phyloP scores from a whole-genome alignment of 2,797 vertebrate species.

The Falco berigora region DNA sequence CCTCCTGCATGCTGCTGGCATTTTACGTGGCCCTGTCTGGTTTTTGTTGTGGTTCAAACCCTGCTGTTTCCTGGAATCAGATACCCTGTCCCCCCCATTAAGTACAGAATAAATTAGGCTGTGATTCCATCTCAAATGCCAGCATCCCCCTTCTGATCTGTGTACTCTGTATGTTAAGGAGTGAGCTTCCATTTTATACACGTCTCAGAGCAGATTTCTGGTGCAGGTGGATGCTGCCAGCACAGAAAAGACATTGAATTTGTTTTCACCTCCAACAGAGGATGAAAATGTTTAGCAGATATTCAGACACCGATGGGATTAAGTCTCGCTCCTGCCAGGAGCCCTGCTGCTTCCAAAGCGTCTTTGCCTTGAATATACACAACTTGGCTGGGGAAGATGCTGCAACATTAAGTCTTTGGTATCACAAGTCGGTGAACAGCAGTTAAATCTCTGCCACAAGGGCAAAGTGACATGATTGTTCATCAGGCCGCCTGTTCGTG shows the following conservation, averaged over 20 bases:
- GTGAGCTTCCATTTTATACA: not conserved
- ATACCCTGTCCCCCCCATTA: accelerated
- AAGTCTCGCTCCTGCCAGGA: not conserved
- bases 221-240: not conserved
- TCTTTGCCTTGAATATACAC: not conserved
- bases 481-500: not conserved
- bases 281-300: not conserved
- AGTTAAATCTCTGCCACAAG: not conserved
- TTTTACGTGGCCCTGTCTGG: not conserved
- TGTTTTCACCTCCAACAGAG: not conserved
- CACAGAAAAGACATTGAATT: not conserved
- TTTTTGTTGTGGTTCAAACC: not conserved
- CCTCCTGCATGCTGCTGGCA: not conserved
- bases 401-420: not conserved
- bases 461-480: accelerated
- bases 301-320: not conserved
- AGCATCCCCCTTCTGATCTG: not conserved
- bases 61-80: not conserved
- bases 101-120: not conserved
- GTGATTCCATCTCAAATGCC: not conserved
- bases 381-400: not conserved
- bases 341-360: not conserved
- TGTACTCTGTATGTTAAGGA: not conserved
- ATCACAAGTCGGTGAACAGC: accelerated
- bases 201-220: not conserved